Percentiles rank a stretch among this genome's conserved stretches.
phyloP scores from a whole-genome alignment of 1,140 invertebrate species.

The Anoplophora glabripennis region DNA sequence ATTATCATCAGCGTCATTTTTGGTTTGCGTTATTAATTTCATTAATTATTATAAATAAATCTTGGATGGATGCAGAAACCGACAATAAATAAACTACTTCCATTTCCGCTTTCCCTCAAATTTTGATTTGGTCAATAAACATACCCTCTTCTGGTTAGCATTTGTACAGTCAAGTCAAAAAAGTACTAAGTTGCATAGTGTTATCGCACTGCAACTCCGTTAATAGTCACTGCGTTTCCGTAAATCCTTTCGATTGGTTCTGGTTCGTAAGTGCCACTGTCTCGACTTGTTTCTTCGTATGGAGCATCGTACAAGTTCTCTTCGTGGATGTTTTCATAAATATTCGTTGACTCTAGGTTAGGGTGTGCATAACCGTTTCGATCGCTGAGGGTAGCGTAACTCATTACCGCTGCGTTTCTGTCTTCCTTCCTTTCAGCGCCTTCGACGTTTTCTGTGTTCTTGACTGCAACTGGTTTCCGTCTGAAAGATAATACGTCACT shows the following conservation, averaged over 20 bases:
- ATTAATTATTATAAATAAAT: background rate
- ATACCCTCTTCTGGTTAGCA: background rate
- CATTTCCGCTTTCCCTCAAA: background rate
- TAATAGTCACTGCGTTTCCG: constrained; percentile 68
- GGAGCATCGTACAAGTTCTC: constrained; percentile 68
- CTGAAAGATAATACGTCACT: constrained; percentile 48
- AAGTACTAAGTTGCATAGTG: background rate
- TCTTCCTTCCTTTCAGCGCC: constrained; percentile 81
- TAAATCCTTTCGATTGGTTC: constrained; percentile 57
- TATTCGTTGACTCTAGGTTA: constrained; percentile 51
- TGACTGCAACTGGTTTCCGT: constrained; percentile 78
- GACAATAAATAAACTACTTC: too few species aligned
- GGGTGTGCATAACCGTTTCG: constrained; percentile 52
- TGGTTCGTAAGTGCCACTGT: constrained; percentile 68
- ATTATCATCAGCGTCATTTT: background rate
- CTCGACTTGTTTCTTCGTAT: constrained; percentile 57
- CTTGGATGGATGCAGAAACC: background rate
- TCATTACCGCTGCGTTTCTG: constrained; percentile 81
- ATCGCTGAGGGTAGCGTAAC: constrained; percentile 75
- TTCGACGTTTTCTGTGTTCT: constrained; percentile 84
- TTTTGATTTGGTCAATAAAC: background rate
- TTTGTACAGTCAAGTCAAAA: background rate
- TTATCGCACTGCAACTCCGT: constrained; percentile 68
- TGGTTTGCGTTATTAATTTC: background rate
- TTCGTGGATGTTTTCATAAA: constrained; percentile 72